Base-by-base conservation (phyloP, 2,113 vertebrate genomes). In the Eonycteris spelaea region DNA sequence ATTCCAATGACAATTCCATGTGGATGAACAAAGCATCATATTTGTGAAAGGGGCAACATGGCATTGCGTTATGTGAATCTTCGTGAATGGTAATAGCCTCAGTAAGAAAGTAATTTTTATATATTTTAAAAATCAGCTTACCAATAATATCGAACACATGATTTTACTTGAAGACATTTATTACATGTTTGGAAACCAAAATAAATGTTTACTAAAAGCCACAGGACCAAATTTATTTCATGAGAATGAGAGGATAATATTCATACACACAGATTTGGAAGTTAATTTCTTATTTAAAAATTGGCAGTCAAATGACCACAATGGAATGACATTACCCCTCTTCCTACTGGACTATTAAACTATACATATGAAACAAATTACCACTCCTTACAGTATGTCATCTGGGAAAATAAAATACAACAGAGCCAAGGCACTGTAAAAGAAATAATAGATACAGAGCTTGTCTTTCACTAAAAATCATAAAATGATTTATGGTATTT, bases 131-230 rank as follows among this genome's bases (percentile, higher is more conserved):
- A 70, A 35, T 70, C 2, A 86, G 15, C 7, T 70, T 16, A 38
- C 21, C 78, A 82, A 55, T 57, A 68, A 55, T 26, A n/a, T 0
- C 9, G 55, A 83, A 84, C 4, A 65, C 13, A 30, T 70, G 61
- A 68, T 86, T 73, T 65, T 70, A 12, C 15, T 88, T 40, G 33
- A 78, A 13, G 77, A 91, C 8, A 75, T 61, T 51, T 51, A 51
- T 51, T 16, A 28, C 33, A 40, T 3, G 13, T 68, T 86, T 86
- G 7, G 82, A 95, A 90, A 67, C 28, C 8, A 94, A 95, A 38
- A 5, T 43, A 89, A 95, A 70, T n/a, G 0, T 55, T 90, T 28
- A 0, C 19, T 51, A 38, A 33, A 40, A 77, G 33, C 43, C 1
- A 0, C 1, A 33, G 68, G 15, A 22, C 1, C 3, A 78, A 35